These are phyloP conservation scores for Cyphomyrus discorhynchus DNA, from an alignment of 2,113 vertebrate genomes.

Conservation along the genomic window DNA sequence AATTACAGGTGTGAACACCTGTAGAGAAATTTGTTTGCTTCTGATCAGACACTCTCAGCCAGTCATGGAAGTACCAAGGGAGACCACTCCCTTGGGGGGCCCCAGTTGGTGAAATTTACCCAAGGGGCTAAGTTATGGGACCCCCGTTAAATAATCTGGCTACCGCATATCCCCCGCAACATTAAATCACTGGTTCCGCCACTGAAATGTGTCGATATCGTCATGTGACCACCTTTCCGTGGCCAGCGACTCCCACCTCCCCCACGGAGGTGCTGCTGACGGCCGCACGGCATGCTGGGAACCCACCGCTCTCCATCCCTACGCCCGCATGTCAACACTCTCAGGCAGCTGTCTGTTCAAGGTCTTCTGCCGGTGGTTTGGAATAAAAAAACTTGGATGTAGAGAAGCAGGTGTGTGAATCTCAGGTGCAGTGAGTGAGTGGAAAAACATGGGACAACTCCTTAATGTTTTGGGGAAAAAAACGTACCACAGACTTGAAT, in stretches of 20 bases:
- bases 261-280: not conserved
- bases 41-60: no score
- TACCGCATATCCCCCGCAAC: not conserved
- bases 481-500: not conserved
- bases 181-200: not conserved
- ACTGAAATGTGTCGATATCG: not conserved
- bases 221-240: not conserved
- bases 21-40: not conserved
- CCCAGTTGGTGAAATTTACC: not conserved
- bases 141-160: not conserved
- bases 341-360: not conserved
- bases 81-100: not conserved
- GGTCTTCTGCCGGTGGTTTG: not conserved
- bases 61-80: no score
- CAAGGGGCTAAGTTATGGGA: not conserved
- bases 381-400: not conserved
- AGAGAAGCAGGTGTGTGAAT: not conserved
- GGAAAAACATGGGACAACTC: not conserved
- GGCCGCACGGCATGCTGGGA: not conserved
- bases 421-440: not conserved
- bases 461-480: not conserved
- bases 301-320: not conserved
- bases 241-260: not conserved
- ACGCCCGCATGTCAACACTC: not conserved
- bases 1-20: not conserved